Percentiles rank a stretch among this genome's conserved stretches.
Conservation (phyloP, 92 coral and sea anemone genomes). For the Heliopora coerulea region DNA sequence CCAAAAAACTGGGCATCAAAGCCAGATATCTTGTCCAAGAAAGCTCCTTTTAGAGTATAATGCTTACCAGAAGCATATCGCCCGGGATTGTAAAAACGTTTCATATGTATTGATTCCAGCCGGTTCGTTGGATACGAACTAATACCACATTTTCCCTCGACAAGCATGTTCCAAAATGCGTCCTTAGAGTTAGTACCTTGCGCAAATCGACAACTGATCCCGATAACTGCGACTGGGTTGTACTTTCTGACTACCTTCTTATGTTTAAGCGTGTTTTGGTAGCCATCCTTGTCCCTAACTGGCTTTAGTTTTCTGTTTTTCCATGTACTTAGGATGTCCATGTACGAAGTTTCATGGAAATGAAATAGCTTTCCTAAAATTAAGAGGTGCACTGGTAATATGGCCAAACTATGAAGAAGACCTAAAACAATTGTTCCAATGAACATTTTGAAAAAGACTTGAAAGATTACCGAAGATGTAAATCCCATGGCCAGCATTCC, state of each 20-base stretch:
- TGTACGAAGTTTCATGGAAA: no score
- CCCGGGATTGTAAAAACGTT: slow-evolving; percentile 59
- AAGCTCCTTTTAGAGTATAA: slow-evolving; percentile 65
- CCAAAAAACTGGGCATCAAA: slow-evolving; percentile 76
- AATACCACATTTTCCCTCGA: slow-evolving; percentile 53
- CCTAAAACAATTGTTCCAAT: no score
- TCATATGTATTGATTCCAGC: slow-evolving; percentile 48
- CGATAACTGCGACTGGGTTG: slow-evolving; percentile 55
- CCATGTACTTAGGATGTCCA: neutral
- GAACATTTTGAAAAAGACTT: neutral
- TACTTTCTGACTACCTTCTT: neutral
- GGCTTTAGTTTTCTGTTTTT: neutral
- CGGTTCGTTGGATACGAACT: slow-evolving; percentile 61
- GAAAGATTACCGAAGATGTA: slow-evolving; percentile 38
- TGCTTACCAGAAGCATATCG: slow-evolving; percentile 61
- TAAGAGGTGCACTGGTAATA: no score
- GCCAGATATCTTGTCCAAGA: slow-evolving; percentile 59
- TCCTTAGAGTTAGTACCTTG: slow-evolving; percentile 55
- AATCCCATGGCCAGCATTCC: slow-evolving; percentile 50
- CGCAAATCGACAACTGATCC: slow-evolving; percentile 78
- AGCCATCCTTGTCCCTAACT: neutral
- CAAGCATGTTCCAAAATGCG: slow-evolving; percentile 63
- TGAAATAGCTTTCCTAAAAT: no score
- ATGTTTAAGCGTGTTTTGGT: neutral
- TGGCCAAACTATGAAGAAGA: no score